These are phyloP conservation scores for Plagodis pulveraria DNA, from an alignment of 2,888 invertebrate genomes.

Conservation along the genomic window DNA sequence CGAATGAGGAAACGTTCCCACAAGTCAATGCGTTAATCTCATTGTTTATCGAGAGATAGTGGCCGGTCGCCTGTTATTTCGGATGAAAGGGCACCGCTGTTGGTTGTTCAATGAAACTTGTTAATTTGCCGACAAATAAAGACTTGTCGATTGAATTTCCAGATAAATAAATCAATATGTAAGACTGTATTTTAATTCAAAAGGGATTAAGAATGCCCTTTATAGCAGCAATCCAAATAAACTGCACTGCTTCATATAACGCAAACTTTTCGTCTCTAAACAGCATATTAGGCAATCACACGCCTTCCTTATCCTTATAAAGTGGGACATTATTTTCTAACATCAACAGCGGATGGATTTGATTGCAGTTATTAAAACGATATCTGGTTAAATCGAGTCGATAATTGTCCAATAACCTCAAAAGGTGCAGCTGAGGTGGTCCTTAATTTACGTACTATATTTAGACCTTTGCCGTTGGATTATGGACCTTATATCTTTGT, in stretches of 20 bases:
- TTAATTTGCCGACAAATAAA: conserved; percentile 12
- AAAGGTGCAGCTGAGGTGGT: conserved; percentile 35
- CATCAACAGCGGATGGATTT: conserved; percentile 3
- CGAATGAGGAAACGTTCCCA: conserved; percentile 47
- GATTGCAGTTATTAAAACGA: conserved; percentile 39
- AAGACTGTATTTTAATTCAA: not conserved
- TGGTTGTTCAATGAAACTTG: conserved; percentile 13
- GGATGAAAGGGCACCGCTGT: conserved; percentile 30
- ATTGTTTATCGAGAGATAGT: conserved; percentile 31
- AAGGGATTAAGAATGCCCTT: conserved; percentile 1
- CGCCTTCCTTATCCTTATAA: conserved; percentile 27
- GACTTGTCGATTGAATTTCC: not conserved
- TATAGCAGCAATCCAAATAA: conserved; percentile 1
- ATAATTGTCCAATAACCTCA: conserved; percentile 47
- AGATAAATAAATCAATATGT: not conserved
- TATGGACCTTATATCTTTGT: conserved; percentile 8
- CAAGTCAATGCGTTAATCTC: conserved; percentile 31
- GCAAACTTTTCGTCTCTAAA: not conserved
- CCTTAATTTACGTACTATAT: conserved; percentile 9
- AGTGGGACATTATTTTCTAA: conserved; percentile 39
- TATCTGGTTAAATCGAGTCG: conserved; percentile 40
- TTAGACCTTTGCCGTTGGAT: conserved; percentile 4
- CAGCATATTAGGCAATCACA: conserved; percentile 3
- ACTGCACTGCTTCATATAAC: not conserved
- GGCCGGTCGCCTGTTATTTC: conserved; percentile 25